These are phyloP conservation scores for Hypselothyrea guttata DNA, from an alignment of 2,888 invertebrate genomes.

Conservation along the genomic window DNA sequence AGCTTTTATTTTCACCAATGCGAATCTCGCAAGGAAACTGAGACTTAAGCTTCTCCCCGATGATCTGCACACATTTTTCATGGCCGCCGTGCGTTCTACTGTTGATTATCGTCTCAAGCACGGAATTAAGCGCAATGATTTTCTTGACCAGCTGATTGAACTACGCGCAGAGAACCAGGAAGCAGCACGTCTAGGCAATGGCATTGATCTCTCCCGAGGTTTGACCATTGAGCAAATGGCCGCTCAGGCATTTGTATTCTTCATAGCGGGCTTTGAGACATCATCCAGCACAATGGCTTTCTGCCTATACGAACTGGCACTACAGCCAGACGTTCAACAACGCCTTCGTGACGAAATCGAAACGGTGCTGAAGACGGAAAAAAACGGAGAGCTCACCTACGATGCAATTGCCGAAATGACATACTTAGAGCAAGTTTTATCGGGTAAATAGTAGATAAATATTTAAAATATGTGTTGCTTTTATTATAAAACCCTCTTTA, in stretches of 20 bases:
- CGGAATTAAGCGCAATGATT: constrained; percentile 82
- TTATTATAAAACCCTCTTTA: constrained; percentile 49
- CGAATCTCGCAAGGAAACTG: constrained; percentile 55
- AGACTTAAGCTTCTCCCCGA: constrained; percentile 55
- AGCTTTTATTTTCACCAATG: constrained; percentile 57
- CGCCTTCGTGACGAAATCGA: constrained; percentile 37
- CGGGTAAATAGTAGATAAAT: constrained; percentile 57
- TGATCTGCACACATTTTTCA: constrained; percentile 69
- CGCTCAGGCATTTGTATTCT: constrained; percentile 84
- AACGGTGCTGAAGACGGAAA: constrained; percentile 34
- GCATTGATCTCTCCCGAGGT: constrained; percentile 61
- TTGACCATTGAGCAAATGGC: constrained; percentile 82
- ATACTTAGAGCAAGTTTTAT: constrained; percentile 75
- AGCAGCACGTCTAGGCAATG: constrained; percentile 30
- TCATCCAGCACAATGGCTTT: constrained; percentile 83
- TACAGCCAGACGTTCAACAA: constrained; percentile 70
- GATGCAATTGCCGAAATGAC: constrained; percentile 70
- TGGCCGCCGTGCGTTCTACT: constrained; percentile 81
- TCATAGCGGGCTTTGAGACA: constrained; percentile 84
- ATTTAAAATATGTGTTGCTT: too few species aligned
- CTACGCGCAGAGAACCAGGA: constrained; percentile 56
- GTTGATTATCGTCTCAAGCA: constrained; percentile 80
- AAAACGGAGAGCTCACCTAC: constrained; percentile 64
- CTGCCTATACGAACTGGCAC: constrained; percentile 78
- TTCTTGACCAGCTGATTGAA: constrained; percentile 83